Base-by-base conservation (phyloP, 1,140 invertebrate species). In the Camponotus floridanus region DNA sequence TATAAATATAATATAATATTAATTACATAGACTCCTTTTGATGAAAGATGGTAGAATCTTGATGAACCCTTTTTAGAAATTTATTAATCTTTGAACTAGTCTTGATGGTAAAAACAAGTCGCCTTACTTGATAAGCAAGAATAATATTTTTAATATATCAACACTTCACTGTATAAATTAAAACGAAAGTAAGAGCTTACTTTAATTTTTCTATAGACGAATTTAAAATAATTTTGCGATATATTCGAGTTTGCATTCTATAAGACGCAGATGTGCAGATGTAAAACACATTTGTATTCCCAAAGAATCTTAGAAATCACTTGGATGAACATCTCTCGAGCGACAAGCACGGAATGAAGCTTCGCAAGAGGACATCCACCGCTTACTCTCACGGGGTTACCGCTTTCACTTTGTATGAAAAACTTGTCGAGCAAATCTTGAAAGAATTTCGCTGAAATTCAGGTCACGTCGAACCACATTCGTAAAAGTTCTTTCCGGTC, bases 361-460 rank as follows among this genome's bases (percentile, higher is more conserved):
- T 33, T 7, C 18, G 4, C 7, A 11, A 31, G 39, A 33, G 36
- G 21, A 68, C n/a, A n/a, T 15, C 3, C 21, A 65, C 1, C 18
- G 39, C 36, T 78, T 26, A 33, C 11, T 64, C 48, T 57, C 0
- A 48, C 48, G 48, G 78, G 51, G 48, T 67, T 86, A 71, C 85
- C 73, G 55, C 88, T 90, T 90, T 90, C 88, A 79, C 88, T 89
- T 87, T 39, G 67, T 59, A 76, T 78, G 70, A 90, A 90, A 90
- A 90, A 90, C 71, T 84, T 33, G 5, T 55, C 4, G 33, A 55
- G 74, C 39, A 57, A 84, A 76, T 57, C 45, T 59, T 42, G 31
- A 33, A 3, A 33, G 51, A 70, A 84, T 87, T 79, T 87, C 55
- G 51, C 62, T 39, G 57, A 89, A 80, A 80, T 78, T 68, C n/a